These are phyloP conservation scores for Hyposoter didymator DNA, from an alignment of 2,888 invertebrate genomes.

Conservation along the genomic window DNA sequence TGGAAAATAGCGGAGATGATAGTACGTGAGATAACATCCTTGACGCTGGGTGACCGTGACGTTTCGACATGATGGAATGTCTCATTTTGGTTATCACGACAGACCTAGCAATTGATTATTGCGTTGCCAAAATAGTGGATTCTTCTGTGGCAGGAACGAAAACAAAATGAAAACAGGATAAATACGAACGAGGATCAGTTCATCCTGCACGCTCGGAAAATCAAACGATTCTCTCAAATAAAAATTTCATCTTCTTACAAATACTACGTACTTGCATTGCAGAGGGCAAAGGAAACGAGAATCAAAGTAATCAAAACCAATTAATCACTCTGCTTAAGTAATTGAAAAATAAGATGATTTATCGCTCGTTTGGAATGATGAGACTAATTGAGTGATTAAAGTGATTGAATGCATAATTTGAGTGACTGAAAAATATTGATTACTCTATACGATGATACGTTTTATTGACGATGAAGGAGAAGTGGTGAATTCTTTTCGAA, in stretches of 20 bases:
- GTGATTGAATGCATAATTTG: conserved; percentile 2
- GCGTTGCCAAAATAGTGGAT: conserved; percentile 66
- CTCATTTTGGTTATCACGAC: conserved; percentile 43
- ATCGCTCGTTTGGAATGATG: conserved; percentile 5
- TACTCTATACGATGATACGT: conserved; percentile 4
- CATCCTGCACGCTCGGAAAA: conserved; percentile 18
- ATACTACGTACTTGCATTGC: conserved; percentile 17
- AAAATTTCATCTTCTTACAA: conserved; percentile 35
- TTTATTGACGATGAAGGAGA: conserved; percentile 27
- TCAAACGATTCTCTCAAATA: conserved; percentile 41
- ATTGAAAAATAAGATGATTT: background rate
- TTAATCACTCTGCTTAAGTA: conserved; percentile 31
- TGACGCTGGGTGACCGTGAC: conserved; percentile 87
- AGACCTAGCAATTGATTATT: conserved; percentile 36
- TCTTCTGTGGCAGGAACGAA: conserved; percentile 14
- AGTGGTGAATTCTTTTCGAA: conserved; percentile 48
- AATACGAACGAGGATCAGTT: conserved; percentile 34
- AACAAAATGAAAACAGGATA: background rate
- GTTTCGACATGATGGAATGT: conserved; percentile 77
- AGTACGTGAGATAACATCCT: conserved; percentile 96
- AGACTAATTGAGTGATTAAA: conserved; percentile 20
- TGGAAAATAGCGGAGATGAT: conserved; percentile 99
- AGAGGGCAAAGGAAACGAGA: conserved; percentile 10
- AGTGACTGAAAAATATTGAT: conserved; percentile 9
- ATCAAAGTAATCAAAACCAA: conserved; percentile 16